Evolutionary conservation across 2,888 invertebrate species (phyloP).

Genomic region (Tinea semifulvella): DNA sequence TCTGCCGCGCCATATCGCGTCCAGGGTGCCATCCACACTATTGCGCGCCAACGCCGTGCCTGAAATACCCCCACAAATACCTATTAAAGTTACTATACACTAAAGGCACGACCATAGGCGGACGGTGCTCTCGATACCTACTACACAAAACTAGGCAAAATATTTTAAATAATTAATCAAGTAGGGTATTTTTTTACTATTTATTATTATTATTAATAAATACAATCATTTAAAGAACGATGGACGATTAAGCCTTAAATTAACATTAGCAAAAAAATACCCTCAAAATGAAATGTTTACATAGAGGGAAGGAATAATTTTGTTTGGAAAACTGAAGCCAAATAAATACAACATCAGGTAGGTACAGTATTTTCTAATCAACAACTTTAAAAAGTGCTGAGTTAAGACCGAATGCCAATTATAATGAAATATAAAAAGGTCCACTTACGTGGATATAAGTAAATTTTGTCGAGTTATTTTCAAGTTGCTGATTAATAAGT

Average conservation of each 20-base stretch:
- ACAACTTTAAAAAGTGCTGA: background rate
- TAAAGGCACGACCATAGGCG: no score
- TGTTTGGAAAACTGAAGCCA: background rate
- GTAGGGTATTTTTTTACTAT: background rate
- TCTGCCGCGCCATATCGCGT: slow-evolving; percentile 43
- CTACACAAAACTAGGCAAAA: slow-evolving; percentile 4
- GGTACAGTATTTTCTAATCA: background rate
- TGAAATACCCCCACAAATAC: background rate
- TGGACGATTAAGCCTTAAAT: no score
- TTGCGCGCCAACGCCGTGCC: slow-evolving; percentile 1
- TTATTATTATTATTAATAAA: no score
- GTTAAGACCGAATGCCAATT: background rate
- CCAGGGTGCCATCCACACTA: slow-evolving; percentile 20
- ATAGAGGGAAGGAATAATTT: no score
- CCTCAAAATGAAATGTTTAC: no score
- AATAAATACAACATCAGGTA: slow-evolving; percentile 1
- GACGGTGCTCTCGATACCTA: background rate
- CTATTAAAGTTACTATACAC: no score
- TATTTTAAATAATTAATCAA: background rate
- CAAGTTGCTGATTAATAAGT: slow-evolving; percentile 6
- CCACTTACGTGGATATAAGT: background rate
- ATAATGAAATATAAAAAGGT: background rate
- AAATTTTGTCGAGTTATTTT: background rate
- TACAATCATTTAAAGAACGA: no score
- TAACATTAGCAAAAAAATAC: no score